Evolutionary conservation across 2,888 invertebrate genomes (phyloP).

Genomic region (Trachelus iudaicus): DNA sequence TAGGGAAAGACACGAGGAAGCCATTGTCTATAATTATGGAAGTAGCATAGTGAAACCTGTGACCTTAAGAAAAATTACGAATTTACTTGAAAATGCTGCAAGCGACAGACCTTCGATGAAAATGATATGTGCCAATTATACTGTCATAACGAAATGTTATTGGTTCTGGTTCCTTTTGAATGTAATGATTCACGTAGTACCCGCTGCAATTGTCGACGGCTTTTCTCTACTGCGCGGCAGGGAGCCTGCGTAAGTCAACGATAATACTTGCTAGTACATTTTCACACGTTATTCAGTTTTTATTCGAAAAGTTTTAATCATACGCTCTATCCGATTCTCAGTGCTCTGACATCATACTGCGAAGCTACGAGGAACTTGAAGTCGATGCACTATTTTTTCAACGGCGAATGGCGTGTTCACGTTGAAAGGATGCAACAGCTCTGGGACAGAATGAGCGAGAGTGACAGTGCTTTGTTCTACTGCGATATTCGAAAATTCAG

Average conservation of each 20-base stretch:
- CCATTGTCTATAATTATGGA: slow-evolving; percentile 84
- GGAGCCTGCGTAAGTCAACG: slow-evolving; percentile 43
- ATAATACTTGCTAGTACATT: not conserved
- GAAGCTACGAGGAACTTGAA: not conserved
- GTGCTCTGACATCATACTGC: not conserved
- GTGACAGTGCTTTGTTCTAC: slow-evolving; percentile 42
- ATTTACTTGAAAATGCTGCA: not conserved
- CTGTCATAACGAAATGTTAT: slow-evolving; percentile 14
- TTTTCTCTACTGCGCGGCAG: slow-evolving; percentile 33
- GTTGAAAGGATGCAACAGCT: slow-evolving; percentile 34
- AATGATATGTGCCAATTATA: slow-evolving; percentile 31
- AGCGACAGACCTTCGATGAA: slow-evolving; percentile 28
- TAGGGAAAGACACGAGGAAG: slow-evolving; percentile 44
- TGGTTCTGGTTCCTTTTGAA: slow-evolving; percentile 29
- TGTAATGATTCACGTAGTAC: slow-evolving; percentile 41
- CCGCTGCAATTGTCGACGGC: slow-evolving; percentile 39
- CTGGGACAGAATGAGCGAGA: slow-evolving; percentile 36
- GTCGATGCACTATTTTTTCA: slow-evolving; percentile 10
- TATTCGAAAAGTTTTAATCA: not conserved
- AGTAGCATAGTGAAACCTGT: slow-evolving; percentile 77
- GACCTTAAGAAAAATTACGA: not conserved
- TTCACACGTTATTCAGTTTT: not conserved
- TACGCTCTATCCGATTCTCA: not conserved
- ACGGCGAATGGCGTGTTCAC: slow-evolving; percentile 34
- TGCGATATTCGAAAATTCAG: slow-evolving; percentile 43